A percentile compares a stretch with the other conserved stretches of the same genome.
phyloP scores from a whole-genome alignment of 2,888 invertebrate species.

The Mimas tiliae region DNA sequence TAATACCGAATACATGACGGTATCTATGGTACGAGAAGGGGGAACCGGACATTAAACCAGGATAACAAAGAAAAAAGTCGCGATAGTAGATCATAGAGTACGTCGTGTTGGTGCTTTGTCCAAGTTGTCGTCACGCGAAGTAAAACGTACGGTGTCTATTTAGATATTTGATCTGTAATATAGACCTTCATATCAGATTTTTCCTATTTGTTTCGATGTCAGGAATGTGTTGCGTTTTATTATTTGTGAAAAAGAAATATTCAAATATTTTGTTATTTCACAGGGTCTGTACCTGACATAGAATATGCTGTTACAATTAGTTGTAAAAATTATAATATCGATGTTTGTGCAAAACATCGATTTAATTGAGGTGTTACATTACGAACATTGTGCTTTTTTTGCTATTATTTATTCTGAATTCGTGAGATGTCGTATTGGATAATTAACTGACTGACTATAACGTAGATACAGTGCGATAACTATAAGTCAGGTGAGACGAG shows the following conservation, averaged over 20 bases:
- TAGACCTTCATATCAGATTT: background rate
- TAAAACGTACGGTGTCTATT: too few species aligned
- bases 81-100: too few species aligned
- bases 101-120: too few species aligned
- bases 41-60: too few species aligned
- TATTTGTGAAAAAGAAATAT: conserved; percentile 10
- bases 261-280: conserved; percentile 16
- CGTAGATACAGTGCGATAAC: background rate
- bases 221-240: background rate
- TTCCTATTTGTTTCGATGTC: background rate
- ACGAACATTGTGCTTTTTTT: conserved; percentile 9
- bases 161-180: too few species aligned
- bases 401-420: conserved; percentile 11
- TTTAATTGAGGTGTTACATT: background rate
- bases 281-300: conserved; percentile 24
- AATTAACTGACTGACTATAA: conserved; percentile 3
- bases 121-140: too few species aligned
- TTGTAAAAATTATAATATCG: conserved; percentile 14
- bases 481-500: too few species aligned
- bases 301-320: conserved; percentile 16
- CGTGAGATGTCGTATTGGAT: background rate
- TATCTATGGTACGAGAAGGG: too few species aligned
- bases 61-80: too few species aligned
- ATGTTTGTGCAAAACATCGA: background rate
- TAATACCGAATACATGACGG: too few species aligned